Percentiles rank a stretch among this genome's conserved stretches.
Evolutionary conservation across 2,888 invertebrate species (phyloP).

Genomic region (Heliconius aoede): DNA sequence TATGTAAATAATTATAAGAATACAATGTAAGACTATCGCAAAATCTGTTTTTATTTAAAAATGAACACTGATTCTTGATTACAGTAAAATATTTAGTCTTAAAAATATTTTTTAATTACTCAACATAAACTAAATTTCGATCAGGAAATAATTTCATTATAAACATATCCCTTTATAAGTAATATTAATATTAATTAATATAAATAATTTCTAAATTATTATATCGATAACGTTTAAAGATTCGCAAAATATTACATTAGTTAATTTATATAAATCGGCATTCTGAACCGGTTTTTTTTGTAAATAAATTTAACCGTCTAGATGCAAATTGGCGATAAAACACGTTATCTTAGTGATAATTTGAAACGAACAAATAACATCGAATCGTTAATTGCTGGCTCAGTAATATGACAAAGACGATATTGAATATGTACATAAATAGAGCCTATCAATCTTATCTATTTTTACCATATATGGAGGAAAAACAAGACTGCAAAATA

Average conservation of each 20-base stretch:
- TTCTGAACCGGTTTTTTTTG: constrained; percentile 17
- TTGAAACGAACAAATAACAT: not conserved
- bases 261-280: constrained; percentile 4
- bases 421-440: not conserved
- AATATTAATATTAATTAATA: not conserved
- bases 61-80: not conserved
- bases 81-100: not conserved
- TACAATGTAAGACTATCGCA: not conserved
- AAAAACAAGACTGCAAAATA: not conserved
- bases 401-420: not conserved
- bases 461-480: not conserved
- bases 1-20: too few species aligned
- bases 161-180: not conserved
- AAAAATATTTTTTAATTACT: too few species aligned
- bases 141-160: constrained; percentile 9
- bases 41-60: not conserved
- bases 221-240: constrained; percentile 16
- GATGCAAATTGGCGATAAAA: constrained; percentile 5
- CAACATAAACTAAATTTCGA: constrained; percentile 1
- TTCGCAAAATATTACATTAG: constrained; percentile 7
- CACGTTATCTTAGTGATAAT: not conserved
- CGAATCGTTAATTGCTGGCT: not conserved
- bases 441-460: not conserved
- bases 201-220: constrained; percentile 12
- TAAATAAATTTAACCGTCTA: constrained; percentile 16